Conservation (phyloP, 2,113 vertebrate species). For the Mus spicilegus region DNA sequence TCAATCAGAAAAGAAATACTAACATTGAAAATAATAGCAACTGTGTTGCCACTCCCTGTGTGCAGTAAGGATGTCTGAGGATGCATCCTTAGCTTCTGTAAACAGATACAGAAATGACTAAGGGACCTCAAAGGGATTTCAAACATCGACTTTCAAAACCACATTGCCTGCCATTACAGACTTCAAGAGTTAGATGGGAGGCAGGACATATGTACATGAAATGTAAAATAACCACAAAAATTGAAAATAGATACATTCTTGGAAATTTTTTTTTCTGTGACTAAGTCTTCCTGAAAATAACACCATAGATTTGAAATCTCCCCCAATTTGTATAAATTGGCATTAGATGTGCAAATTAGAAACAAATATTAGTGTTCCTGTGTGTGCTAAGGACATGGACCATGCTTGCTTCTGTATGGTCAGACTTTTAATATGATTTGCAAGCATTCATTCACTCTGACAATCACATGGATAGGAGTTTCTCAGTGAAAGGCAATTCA, state of each 20-base stretch:
- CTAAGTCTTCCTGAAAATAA: conserved; percentile 71
- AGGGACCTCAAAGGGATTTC: conserved; percentile 5
- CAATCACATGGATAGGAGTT: conserved; percentile 59
- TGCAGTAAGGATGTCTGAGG: background rate
- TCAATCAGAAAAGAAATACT: background rate
- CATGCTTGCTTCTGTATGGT: conserved; percentile 54
- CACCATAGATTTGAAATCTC: conserved; percentile 57
- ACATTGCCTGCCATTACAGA: conserved; percentile 36
- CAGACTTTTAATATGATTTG: conserved; percentile 40
- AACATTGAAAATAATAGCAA: background rate
- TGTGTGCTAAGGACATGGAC: background rate
- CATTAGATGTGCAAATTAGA: conserved; percentile 57
- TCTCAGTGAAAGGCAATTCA: conserved; percentile 72
- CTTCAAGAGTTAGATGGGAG: conserved; percentile 63
- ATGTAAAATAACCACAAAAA: conserved; percentile 77
- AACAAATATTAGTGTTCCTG: conserved; percentile 63
- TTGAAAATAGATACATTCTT: conserved; percentile 66
- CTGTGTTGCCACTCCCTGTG: background rate
- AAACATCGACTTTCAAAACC: conserved; percentile 55
- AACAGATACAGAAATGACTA: conserved; percentile 21
- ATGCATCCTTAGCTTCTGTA: background rate
- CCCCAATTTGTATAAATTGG: conserved; percentile 41
- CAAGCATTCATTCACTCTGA: conserved; percentile 56
- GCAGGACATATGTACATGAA: conserved; percentile 72
- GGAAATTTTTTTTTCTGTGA: conserved; percentile 67